These are phyloP conservation scores for Pteronotus mesoamericanus DNA, from an alignment of 2,797 vertebrate genomes.

Conservation along the genomic window DNA sequence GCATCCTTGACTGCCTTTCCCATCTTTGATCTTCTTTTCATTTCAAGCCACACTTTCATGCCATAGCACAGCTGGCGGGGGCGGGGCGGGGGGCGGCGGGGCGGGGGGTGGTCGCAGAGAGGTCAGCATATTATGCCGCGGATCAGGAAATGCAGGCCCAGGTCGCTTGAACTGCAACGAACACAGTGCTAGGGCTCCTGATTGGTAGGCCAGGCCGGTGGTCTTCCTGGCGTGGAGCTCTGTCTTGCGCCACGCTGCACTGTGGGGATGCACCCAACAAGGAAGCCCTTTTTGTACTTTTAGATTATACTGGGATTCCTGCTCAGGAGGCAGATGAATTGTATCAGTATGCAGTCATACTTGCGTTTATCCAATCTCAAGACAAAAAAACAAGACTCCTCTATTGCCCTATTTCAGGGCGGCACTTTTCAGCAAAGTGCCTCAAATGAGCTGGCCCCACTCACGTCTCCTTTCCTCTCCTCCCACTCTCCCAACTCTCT, in stretches of 20 bases:
- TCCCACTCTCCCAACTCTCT: background rate
- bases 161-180: background rate
- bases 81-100: too few relatives aligned
- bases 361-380: background rate
- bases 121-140: background rate
- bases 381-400: background rate
- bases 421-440: background rate
- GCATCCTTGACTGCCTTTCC: background rate
- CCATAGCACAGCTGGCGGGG: background rate
- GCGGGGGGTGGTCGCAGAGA: too few relatives aligned
- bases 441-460: background rate
- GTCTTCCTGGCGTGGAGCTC: background rate
- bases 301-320: background rate
- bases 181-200: background rate
- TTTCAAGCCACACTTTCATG: background rate
- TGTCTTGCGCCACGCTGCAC: background rate
- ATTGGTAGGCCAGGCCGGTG: background rate
- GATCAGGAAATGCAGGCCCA: background rate
- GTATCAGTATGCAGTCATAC: too few relatives aligned
- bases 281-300: background rate
- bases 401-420: background rate
- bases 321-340: background rate
- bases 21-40: slow-evolving; percentile 46
- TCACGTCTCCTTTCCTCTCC: background rate
- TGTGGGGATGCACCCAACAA: background rate